Percentiles rank a stretch among this genome's conserved stretches.
These are phyloP conservation scores for Odocoileus virginianus DNA, from an alignment of 2,113 vertebrate species.

Conservation along the genomic window DNA sequence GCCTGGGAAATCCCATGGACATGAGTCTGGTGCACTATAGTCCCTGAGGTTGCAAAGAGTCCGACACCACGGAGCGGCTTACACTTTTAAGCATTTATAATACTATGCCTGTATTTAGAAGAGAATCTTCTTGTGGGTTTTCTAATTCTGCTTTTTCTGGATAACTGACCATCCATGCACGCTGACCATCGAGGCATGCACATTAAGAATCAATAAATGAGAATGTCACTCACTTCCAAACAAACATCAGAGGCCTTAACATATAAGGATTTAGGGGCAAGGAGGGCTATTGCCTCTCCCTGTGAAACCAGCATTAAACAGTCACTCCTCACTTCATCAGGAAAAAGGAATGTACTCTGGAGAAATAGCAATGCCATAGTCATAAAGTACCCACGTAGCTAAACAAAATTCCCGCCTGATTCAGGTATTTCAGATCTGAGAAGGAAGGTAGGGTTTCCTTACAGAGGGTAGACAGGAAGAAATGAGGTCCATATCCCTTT, in stretches of 20 bases:
- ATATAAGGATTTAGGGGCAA: neutral
- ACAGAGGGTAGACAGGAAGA: neutral
- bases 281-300: neutral
- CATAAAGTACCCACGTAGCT: neutral
- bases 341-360: conserved; percentile 42
- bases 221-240: neutral
- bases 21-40: neutral
- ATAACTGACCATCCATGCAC: too few relatives aligned
- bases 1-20: neutral
- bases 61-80: neutral
- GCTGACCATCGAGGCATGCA: neutral
- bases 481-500: neutral
- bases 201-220: neutral
- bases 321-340: conserved; percentile 41
- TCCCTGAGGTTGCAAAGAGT: neutral
- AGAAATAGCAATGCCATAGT: neutral
- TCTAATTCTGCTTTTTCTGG: conserved; percentile 18
- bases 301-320: conserved; percentile 6
- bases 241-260: neutral
- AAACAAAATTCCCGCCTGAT: neutral
- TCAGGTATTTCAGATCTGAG: neutral
- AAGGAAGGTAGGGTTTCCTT: neutral
- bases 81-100: neutral
- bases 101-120: neutral
- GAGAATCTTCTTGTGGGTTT: neutral